phyloP scores from a whole-genome alignment of 2,888 invertebrate species.

The Patella ulyssiponensis region DNA sequence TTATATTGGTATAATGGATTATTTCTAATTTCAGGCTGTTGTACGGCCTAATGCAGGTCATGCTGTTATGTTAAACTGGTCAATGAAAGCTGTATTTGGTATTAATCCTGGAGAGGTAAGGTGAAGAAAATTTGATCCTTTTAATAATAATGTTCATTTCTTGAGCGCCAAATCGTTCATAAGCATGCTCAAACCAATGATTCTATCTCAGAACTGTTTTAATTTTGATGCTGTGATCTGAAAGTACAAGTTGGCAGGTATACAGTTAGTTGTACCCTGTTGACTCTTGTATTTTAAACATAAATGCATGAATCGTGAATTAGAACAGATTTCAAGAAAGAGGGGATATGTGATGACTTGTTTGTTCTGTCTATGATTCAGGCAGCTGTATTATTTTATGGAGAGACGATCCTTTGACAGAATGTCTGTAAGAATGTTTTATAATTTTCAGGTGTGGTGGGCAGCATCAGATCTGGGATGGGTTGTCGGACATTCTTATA shows the following conservation, averaged over 20 bases:
- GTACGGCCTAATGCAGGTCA: conserved; percentile 91
- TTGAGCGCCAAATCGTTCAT: neutral
- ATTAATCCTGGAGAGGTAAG: conserved; percentile 74
- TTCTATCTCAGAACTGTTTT: too few species aligned
- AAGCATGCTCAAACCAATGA: too few species aligned
- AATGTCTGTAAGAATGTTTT: neutral
- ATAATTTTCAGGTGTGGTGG: conserved; percentile 82
- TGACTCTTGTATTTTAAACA: too few species aligned
- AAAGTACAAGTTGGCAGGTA: too few species aligned
- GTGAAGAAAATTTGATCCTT: neutral
- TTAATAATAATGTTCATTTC: neutral
- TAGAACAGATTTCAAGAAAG: too few species aligned
- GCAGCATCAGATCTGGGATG: conserved; percentile 80
- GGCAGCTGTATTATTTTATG: too few species aligned
- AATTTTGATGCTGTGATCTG: too few species aligned
- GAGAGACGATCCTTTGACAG: too few species aligned
- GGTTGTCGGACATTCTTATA: conserved; percentile 95
- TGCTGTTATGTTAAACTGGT: conserved; percentile 87
- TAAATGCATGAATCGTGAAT: too few species aligned
- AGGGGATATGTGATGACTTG: too few species aligned
- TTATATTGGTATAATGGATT: neutral
- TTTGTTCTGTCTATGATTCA: too few species aligned
- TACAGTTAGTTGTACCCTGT: too few species aligned
- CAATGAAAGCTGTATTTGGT: conserved; percentile 87
- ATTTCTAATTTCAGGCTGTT: conserved; percentile 78